Evolutionary conservation across 92 coral and sea anemone species (phyloP).

Genomic region (Heliopora coerulea): DNA sequence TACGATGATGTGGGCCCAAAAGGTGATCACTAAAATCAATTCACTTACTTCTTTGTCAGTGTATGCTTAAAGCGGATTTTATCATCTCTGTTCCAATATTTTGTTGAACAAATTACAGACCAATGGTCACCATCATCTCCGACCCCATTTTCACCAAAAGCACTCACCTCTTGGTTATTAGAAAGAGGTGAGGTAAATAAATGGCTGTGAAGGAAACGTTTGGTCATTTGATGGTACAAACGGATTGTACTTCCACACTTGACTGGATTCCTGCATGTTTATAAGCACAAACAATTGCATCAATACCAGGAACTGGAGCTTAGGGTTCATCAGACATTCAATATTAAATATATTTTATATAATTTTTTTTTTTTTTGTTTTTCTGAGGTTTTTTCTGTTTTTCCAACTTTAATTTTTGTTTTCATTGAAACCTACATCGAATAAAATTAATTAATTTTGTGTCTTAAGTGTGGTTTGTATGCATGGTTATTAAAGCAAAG

Average conservation of each 20-base stretch:
- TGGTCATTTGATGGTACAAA: constrained; percentile 83
- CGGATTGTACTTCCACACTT: constrained; percentile 90
- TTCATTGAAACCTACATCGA: too few species aligned
- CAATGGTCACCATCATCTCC: constrained; percentile 91
- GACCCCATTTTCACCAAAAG: constrained; percentile 90
- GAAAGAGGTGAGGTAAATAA: constrained; percentile 92
- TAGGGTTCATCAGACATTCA: too few species aligned
- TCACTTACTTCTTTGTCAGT: constrained; percentile 80
- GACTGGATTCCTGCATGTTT: constrained; percentile 61
- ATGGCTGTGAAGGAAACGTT: constrained; percentile 94
- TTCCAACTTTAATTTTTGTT: too few species aligned
- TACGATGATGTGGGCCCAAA: background rate
- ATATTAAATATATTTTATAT: too few species aligned
- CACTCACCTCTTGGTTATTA: constrained; percentile 98
- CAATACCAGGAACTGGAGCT: too few species aligned
- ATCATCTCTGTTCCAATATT: constrained; percentile 83
- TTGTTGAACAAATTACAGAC: constrained; percentile 77
- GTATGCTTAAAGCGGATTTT: constrained; percentile 83
- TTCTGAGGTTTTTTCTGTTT: too few species aligned
- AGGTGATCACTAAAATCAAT: background rate
- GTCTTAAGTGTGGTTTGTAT: too few species aligned
- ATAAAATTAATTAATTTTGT: too few species aligned
- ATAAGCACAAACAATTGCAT: background rate
- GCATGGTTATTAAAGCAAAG: too few species aligned
- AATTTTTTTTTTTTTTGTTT: too few species aligned